phyloP scores from a whole-genome alignment of 1,140 invertebrate genomes.

The Penaeus indicus region DNA sequence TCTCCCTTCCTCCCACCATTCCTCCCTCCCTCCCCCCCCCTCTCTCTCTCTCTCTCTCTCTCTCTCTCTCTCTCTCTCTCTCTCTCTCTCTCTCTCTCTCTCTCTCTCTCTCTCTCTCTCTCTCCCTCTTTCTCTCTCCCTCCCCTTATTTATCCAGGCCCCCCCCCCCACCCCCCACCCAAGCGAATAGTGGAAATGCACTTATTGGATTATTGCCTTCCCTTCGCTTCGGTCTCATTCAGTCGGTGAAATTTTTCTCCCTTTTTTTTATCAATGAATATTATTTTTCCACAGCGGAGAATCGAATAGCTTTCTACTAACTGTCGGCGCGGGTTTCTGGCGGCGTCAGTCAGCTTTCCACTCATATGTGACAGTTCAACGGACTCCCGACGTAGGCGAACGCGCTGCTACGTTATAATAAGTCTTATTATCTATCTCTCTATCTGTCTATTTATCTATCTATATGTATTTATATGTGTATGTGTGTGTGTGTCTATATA shows the following conservation, averaged over 20 bases:
- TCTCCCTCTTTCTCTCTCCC: neutral
- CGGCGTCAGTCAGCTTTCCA: too few species aligned
- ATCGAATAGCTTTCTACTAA: too few species aligned
- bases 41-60: neutral
- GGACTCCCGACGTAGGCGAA: too few species aligned
- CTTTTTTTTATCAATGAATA: too few species aligned
- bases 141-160: neutral
- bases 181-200: too few species aligned
- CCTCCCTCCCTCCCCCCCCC: neutral
- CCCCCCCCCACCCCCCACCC: neutral
- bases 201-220: neutral
- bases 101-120: conserved; percentile 12
- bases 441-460: conserved; percentile 24
- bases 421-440: conserved; percentile 11
- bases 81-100: neutral
- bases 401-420: neutral
- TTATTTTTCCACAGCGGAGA: too few species aligned
- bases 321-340: too few species aligned
- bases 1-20: neutral
- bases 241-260: too few species aligned
- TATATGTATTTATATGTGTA: conserved; percentile 11
- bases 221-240: too few species aligned
- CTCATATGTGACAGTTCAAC: too few species aligned
- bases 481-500: conserved; percentile 9
- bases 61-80: neutral